phyloP scores from a whole-genome alignment of 2,797 vertebrate genomes.

The Eulemur coronatus region DNA sequence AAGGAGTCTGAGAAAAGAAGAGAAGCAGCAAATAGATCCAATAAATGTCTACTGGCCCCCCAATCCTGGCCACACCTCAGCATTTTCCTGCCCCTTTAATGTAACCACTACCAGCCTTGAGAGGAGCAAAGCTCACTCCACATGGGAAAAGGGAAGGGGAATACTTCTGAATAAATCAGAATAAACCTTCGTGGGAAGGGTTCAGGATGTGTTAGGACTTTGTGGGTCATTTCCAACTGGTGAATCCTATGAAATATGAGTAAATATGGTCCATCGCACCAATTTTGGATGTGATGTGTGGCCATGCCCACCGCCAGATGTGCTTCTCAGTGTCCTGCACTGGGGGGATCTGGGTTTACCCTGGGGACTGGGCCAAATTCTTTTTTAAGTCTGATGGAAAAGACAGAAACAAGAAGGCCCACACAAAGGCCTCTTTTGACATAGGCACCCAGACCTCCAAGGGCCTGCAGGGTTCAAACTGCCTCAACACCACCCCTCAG shows the following conservation, averaged over 20 bases:
- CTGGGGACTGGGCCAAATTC: not conserved
- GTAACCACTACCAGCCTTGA: not conserved
- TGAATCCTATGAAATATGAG: not conserved
- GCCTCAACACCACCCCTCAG: not conserved
- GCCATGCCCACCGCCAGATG: not conserved
- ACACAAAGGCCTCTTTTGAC: not conserved
- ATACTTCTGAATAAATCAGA: not conserved
- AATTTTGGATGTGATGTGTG: not conserved
- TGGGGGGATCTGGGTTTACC: not conserved
- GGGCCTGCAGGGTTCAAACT: not conserved
- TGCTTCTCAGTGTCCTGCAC: not conserved
- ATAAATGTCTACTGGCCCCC: not conserved
- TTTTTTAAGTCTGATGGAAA: not conserved
- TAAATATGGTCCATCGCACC: not conserved
- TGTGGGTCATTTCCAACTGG: not conserved
- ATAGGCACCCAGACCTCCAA: not conserved
- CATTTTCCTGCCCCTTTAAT: not conserved
- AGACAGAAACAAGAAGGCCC: not conserved
- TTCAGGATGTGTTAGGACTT: not conserved
- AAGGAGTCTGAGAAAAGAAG: not conserved
- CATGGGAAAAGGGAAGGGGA: not conserved
- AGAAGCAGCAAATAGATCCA: not conserved
- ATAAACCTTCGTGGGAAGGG: not conserved
- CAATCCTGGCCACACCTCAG: not conserved
- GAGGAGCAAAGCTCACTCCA: not conserved